Base-by-base conservation (phyloP, 2,888 invertebrate genomes). In the Opisthograptis luteolata region DNA sequence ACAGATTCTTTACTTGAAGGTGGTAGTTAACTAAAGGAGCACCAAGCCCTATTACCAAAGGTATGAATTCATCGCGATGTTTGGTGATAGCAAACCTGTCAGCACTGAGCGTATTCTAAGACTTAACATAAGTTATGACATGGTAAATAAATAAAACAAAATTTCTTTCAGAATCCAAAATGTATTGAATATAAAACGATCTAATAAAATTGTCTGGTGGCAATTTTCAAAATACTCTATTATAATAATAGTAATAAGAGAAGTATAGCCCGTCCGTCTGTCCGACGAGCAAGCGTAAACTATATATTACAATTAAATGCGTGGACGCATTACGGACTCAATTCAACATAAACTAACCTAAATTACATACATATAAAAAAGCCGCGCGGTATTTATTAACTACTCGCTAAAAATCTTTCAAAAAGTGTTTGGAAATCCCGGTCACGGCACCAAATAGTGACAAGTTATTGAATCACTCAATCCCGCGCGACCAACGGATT, bases 131-230 rank as follows among this genome's bases (percentile, higher is more conserved):
- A n/a, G n/a, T n/a, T n/a, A n/a, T n/a, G n/a, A n/a, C n/a, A n/a
- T n/a, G n/a, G n/a, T n/a, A n/a, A 14, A 55, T 69, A 74, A 67
- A 67, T 68, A 72, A 70, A 64, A 70, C 63, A 37, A 50, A 45
- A 37, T 24, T 37, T 40, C 14, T 45, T 56, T 79, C 76, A 81
- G 86, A 87, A 84, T 88, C 86, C 85, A 89, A 89, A 76, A 85
- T 87, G 84, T 90, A 88, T 87, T 88, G 84, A 88, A 87, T 88
- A 89, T 80, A 88, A 89, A 90, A 88, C 86, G 85, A 87, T 82
- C 79, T 85, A 86, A 82, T 84, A 84, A 83, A 87, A 85, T 84
- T 81, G 83, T 83, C 85, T 70, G 81, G 67, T 83, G 84, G 84
- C 87, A 87, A 87, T 87, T 87, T 84, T 84, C 66, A 80, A 81